Conservation (phyloP, 2,113 vertebrate species). For the Oenanthe oenanthe region DNA sequence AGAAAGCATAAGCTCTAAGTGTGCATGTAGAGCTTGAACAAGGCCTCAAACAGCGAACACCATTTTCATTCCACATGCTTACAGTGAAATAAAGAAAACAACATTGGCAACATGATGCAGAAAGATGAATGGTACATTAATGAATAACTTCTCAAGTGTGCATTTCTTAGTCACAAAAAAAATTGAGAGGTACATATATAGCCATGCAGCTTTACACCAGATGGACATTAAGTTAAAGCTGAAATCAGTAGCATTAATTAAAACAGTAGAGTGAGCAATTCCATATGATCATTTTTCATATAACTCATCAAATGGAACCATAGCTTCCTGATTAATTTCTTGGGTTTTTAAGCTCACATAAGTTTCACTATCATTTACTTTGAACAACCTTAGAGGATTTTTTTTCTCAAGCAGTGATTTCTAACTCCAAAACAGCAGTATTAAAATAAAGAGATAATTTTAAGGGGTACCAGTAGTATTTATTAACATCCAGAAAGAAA, state of each 20-base stretch:
- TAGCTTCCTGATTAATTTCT: conserved; percentile 27
- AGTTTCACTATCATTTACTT: not conserved
- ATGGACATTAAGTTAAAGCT: conserved; percentile 35
- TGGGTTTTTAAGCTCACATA: not conserved
- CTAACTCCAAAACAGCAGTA: not conserved
- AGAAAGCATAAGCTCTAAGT: not conserved
- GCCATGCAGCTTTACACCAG: not conserved
- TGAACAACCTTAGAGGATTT: not conserved
- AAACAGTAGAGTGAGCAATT: conserved; percentile 30
- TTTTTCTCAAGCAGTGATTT: not conserved
- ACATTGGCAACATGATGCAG: not conserved
- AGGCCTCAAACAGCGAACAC: not conserved
- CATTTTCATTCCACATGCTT: not conserved
- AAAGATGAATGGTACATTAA: conserved; percentile 14
- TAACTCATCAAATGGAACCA: not conserved
- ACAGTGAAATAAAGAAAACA: not conserved
- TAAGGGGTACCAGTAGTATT: not conserved
- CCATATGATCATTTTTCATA: conserved; percentile 38
- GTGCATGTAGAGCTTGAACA: not conserved
- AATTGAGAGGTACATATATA: not conserved
- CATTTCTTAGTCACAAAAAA: conserved; percentile 47
- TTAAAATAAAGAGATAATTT: not conserved
- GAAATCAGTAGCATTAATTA: conserved; percentile 49
- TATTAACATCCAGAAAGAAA: not conserved
- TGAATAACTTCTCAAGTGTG: conserved; percentile 18